Percentiles rank a stretch among this genome's conserved stretches.
phyloP scores from a whole-genome alignment of 2,888 invertebrate genomes.

The Flabesymbios commensalis region DNA sequence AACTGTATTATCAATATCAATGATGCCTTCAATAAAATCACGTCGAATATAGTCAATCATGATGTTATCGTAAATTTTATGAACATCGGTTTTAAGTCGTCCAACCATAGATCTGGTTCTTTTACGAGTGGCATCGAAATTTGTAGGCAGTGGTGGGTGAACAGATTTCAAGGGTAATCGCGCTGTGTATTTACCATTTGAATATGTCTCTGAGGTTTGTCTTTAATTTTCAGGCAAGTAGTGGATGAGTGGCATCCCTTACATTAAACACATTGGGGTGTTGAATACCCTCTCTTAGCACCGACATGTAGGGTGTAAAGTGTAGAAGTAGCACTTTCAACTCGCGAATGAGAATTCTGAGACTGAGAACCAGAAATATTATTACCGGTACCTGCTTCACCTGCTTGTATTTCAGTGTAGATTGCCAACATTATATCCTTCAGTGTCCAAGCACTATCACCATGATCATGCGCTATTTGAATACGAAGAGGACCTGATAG shows the following conservation, averaged over 20 bases:
- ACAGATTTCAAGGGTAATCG: not conserved
- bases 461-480: not conserved
- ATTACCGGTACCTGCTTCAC: too few species aligned
- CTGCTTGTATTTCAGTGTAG: not conserved
- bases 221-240: not conserved
- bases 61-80: not conserved
- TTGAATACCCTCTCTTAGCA: too few species aligned
- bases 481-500: not conserved
- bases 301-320: too few species aligned
- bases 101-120: not conserved
- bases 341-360: too few species aligned
- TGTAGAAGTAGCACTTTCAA: too few species aligned
- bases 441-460: not conserved
- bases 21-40: not conserved
- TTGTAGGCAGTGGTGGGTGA: slow-evolving; percentile 4
- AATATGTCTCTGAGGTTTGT: not conserved
- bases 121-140: not conserved
- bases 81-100: not conserved
- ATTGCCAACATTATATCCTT: not conserved
- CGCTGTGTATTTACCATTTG: slow-evolving; percentile 7
- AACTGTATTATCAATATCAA: not conserved
- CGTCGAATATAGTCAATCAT: not conserved
- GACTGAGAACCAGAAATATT: too few species aligned
- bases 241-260: not conserved
- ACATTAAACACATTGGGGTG: not conserved